Percentiles rank a stretch among this genome's conserved stretches.
Conservation (phyloP, 1,140 invertebrate genomes). For the Ephestia elutella region DNA sequence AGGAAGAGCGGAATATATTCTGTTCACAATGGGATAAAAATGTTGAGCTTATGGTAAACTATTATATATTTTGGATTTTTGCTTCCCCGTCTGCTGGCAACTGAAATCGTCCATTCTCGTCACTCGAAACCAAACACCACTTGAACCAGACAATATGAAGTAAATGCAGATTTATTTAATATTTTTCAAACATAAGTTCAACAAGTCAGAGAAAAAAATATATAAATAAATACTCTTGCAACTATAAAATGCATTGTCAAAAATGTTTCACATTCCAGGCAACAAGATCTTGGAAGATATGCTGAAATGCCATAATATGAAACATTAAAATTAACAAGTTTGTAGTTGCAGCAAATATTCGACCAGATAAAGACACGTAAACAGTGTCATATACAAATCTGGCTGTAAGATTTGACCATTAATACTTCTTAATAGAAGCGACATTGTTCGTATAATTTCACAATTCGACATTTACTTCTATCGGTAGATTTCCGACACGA, state of each 20-base stretch:
- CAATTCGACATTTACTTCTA: conserved; percentile 52
- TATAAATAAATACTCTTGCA: not conserved
- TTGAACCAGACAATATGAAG: conserved; percentile 41
- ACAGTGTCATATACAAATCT: too few relatives aligned
- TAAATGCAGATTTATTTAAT: conserved; percentile 47
- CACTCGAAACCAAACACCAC: conserved; percentile 57
- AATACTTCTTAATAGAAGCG: not conserved
- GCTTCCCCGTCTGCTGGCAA: conserved; percentile 70
- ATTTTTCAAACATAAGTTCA: conserved; percentile 22
- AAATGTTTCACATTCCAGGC: too few relatives aligned
- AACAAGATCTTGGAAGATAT: too few relatives aligned
- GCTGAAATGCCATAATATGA: too few relatives aligned
- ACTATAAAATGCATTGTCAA: too few relatives aligned
- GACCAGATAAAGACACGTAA: too few relatives aligned
- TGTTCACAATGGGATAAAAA: conserved; percentile 29
- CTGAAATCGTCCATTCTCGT: conserved; percentile 58
- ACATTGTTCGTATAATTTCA: not conserved
- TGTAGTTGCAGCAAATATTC: too few relatives aligned
- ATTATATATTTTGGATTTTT: conserved; percentile 29
- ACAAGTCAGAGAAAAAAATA: not conserved
- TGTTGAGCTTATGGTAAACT: conserved; percentile 21
- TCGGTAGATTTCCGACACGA: not conserved
- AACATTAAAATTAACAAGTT: too few relatives aligned
- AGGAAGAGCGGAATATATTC: conserved; percentile 41
- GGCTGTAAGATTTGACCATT: too few relatives aligned